phyloP scores from a whole-genome alignment of 2,113 vertebrate genomes.

The Myanophis thanlyinensis region DNA sequence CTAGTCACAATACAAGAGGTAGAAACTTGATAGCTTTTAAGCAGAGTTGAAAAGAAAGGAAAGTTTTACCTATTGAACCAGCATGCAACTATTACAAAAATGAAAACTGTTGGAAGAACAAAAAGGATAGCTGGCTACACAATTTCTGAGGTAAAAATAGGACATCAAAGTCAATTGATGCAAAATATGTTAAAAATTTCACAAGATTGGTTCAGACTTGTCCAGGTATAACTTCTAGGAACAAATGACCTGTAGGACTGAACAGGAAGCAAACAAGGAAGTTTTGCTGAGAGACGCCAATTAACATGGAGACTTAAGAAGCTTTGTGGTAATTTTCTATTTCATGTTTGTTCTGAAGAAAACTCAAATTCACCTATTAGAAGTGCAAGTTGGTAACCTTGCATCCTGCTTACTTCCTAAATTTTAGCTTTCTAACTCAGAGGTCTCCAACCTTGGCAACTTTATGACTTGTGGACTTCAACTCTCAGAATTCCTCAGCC shows the following conservation, averaged over 20 bases:
- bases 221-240: neutral
- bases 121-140: neutral
- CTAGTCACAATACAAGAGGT: neutral
- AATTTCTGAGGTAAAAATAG: neutral
- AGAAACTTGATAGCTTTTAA: neutral
- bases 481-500: too few relatives aligned
- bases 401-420: neutral
- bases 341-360: neutral
- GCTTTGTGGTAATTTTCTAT: neutral
- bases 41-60: neutral
- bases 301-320: neutral
- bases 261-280: neutral
- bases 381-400: neutral
- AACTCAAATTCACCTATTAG: neutral
- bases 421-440: neutral
- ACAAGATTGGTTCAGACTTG: neutral
- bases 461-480: too few relatives aligned
- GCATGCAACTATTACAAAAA: neutral
- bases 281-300: neutral
- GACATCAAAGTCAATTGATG: neutral
- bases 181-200: neutral
- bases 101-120: neutral
- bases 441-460: too few relatives aligned
- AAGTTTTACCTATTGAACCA: neutral
- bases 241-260: neutral